Percentiles rank a stretch among this genome's conserved stretches.
Evolutionary conservation across 1,140 invertebrate genomes (phyloP).

Genomic region (Papilio xuthus): DNA sequence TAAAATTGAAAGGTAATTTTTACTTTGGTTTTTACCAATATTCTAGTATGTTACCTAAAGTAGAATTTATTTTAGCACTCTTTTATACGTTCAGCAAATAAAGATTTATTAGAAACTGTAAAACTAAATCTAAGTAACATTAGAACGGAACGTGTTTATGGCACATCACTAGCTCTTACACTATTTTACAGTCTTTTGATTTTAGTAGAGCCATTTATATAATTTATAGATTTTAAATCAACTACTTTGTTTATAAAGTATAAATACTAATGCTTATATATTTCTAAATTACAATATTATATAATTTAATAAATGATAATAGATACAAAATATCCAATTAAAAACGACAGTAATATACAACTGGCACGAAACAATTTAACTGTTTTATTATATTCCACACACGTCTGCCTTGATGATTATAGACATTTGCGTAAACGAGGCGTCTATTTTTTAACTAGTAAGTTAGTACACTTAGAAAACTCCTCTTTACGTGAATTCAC

Average conservation of each 20-base stretch:
- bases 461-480: no score
- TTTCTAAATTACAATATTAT: no score
- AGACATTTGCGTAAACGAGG: no score
- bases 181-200: neutral
- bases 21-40: neutral
- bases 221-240: neutral
- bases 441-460: no score
- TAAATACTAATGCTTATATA: no score
- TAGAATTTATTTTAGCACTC: neutral
- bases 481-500: neutral
- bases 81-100: neutral
- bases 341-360: no score
- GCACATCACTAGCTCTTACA: neutral
- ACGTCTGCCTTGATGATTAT: neutral
- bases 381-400: neutral
- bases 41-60: neutral
- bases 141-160: slow-evolving; percentile 7
- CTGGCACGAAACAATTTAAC: neutral
- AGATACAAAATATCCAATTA: no score
- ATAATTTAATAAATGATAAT: no score
- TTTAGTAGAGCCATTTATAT: neutral
- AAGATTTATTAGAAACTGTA: slow-evolving; percentile 24
- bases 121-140: slow-evolving; percentile 10
- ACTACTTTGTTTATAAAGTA: neutral
- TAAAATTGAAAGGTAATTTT: neutral